Base-by-base conservation (phyloP, 92 coral and sea anemone species). In the Siderastrea siderea region DNA sequence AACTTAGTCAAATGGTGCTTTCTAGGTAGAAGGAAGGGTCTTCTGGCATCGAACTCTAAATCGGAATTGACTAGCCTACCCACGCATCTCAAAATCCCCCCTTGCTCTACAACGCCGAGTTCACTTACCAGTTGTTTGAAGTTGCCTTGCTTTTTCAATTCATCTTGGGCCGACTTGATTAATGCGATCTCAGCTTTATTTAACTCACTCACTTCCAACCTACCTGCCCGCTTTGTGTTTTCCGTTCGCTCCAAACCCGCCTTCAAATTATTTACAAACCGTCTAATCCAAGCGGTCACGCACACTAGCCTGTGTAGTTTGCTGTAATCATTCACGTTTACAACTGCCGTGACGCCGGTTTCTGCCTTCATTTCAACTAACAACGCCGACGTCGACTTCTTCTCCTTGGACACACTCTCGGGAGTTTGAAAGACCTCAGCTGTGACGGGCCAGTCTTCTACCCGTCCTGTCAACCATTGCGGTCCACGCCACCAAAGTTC, bases 401-500 rank as follows among this genome's bases (percentile, higher is more conserved):
- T 61, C 74, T 73, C 74, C 15, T 59, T 72, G 49, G 38, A 7
- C 15, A 15, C 1, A 17, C 16, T 57, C 69, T 83, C 87, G 53
- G 72, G 87, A 60, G 87, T 83, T 73, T 72, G 54, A 67, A 71
- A 13, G 7, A 45, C 5, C 72, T 72, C 17, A 2, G 1, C 17
- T 15, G 54, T 73, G 38, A 47, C 48, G 13, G 87, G 87, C 80
- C 87, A 83, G 45, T 72, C 79, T 55, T 82, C 80, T 72, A 26
- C 38, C 38, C 38, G 38, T 26, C 38, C 38, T 26, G 38, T 26
- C 38, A 26, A 26, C 38, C 38, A 68, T 19, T 11, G 51, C 46
- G 90, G 90, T 1, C 85, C 85, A 78, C 48, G 58, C 85, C 85
- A 86, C 83, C 89, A 77, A 77, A 85, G 65, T 46, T 65, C 38